Conservation (phyloP, 1,140 invertebrate genomes). For the Gonatopus flavifemur region DNA sequence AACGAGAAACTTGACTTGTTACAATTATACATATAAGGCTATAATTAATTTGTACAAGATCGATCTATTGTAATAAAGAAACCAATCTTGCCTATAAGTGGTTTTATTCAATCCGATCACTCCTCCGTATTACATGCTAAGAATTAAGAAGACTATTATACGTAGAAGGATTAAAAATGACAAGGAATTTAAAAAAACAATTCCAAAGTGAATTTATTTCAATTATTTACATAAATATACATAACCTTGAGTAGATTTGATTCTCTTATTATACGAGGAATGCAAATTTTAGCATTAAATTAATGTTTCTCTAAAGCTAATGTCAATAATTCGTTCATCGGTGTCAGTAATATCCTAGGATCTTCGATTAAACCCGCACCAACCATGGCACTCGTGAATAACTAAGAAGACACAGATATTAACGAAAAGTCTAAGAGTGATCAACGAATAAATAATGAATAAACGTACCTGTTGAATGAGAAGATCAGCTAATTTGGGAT, state of each 20-base stretch:
- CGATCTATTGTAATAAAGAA: conserved; percentile 56
- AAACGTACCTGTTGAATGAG: conserved; percentile 80
- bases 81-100: conserved; percentile 54
- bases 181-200: background rate
- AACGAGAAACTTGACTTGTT: conserved; percentile 50
- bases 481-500: conserved; percentile 81
- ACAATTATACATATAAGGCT: conserved; percentile 50
- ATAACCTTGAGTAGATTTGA: background rate
- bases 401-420: conserved; percentile 49
- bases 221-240: background rate
- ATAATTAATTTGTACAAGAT: conserved; percentile 56
- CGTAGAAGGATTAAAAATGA: too few relatives aligned
- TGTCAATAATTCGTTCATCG: conserved; percentile 85
- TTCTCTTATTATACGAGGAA: background rate
- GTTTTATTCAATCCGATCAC: too few relatives aligned
- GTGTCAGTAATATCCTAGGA: conserved; percentile 77
- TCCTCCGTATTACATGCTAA: too few relatives aligned
- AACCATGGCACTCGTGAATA: conserved; percentile 94
- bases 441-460: background rate
- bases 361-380: conserved; percentile 93
- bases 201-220: background rate
- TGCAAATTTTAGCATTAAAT: background rate
- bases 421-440: too few relatives aligned
- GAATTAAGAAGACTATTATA: too few relatives aligned
- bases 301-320: conserved; percentile 82